A percentile compares a stretch with the other conserved stretches of the same genome.
These are phyloP conservation scores for Crossoptilon crossoptilon DNA, from an alignment of 2,797 vertebrate genomes.

Conservation along the genomic window DNA sequence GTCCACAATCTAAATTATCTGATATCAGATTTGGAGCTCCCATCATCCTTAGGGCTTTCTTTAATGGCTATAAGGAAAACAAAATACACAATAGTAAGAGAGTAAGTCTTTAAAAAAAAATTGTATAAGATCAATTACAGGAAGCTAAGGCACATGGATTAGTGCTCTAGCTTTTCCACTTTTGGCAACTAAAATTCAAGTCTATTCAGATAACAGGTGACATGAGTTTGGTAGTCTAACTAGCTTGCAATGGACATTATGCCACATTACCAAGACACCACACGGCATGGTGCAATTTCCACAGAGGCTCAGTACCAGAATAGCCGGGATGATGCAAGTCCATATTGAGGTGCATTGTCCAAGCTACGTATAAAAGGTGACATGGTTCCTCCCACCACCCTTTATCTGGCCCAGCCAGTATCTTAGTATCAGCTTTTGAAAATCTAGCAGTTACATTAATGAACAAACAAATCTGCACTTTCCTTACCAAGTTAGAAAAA, in stretches of 20 bases:
- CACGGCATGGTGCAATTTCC: constrained; percentile 6
- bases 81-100: constrained; percentile 85
- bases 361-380: constrained; percentile 48
- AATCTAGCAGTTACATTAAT: background rate
- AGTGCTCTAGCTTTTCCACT: constrained; percentile 79
- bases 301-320: constrained; percentile 66
- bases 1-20: constrained; percentile 98
- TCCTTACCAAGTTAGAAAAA: background rate
- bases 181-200: constrained; percentile 79
- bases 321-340: constrained; percentile 80
- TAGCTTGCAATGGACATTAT: constrained; percentile 38
- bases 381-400: constrained; percentile 33
- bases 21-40: constrained; percentile 97
- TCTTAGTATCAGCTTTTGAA: background rate
- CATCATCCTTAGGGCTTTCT: constrained; percentile 99
- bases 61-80: constrained; percentile 93
- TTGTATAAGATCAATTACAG: constrained; percentile 81
- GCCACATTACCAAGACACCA: constrained; percentile 57
- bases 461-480: background rate
- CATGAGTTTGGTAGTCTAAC: constrained; percentile 62
- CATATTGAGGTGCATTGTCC: constrained; percentile 75
- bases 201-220: constrained; percentile 62
- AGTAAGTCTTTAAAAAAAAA: constrained; percentile 79
- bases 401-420: background rate
- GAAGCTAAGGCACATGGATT: constrained; percentile 80